Conservation (phyloP, 2,797 vertebrate genomes). For the Protonibea diacanthus region DNA sequence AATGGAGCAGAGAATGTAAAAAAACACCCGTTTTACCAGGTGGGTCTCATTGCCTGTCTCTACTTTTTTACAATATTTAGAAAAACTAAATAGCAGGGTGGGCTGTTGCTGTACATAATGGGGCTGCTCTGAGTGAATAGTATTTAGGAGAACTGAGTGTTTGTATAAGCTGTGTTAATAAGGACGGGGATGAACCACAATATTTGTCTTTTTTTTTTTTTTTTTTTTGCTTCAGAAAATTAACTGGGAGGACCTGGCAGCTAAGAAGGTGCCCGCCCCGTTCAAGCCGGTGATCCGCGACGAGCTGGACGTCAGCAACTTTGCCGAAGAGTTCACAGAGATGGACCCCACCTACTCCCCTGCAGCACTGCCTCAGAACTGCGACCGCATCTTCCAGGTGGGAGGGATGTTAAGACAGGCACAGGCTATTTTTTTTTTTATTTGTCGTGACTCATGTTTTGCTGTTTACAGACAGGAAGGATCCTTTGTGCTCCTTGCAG, state of each 20-base stretch:
- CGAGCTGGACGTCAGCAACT: slow-evolving; percentile 98
- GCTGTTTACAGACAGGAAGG: slow-evolving; percentile 34
- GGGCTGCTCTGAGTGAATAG: slow-evolving; percentile 3
- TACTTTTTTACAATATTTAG: slow-evolving; percentile 33
- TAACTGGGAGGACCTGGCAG: slow-evolving; percentile 96
- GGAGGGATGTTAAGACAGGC: slow-evolving; percentile 39
- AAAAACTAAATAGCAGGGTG: slow-evolving; percentile 29
- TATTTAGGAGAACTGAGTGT: slow-evolving; percentile 13
- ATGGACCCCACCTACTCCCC: slow-evolving; percentile 99
- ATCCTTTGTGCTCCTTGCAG: slow-evolving; percentile 44
- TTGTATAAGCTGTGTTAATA: slow-evolving; percentile 14
- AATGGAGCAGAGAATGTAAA: slow-evolving; percentile 93
- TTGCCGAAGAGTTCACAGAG: slow-evolving; percentile 98
- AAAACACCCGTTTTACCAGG: slow-evolving; percentile 96
- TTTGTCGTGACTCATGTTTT: slow-evolving; percentile 37
- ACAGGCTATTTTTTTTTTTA: slow-evolving; percentile 1
- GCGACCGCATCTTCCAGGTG: slow-evolving; percentile 98
- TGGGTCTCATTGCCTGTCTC: slow-evolving; percentile 65
- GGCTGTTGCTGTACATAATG: slow-evolving; percentile 13
- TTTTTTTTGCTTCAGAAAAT: slow-evolving; percentile 87
- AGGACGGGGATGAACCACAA: background rate
- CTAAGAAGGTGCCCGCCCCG: slow-evolving; percentile 93
- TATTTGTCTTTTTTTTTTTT: slow-evolving; percentile 1
- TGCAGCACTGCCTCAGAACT: slow-evolving; percentile 95
- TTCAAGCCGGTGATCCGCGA: slow-evolving; percentile 98